These are phyloP conservation scores for Napeogenes inachia DNA, from an alignment of 2,888 invertebrate species.

Conservation along the genomic window DNA sequence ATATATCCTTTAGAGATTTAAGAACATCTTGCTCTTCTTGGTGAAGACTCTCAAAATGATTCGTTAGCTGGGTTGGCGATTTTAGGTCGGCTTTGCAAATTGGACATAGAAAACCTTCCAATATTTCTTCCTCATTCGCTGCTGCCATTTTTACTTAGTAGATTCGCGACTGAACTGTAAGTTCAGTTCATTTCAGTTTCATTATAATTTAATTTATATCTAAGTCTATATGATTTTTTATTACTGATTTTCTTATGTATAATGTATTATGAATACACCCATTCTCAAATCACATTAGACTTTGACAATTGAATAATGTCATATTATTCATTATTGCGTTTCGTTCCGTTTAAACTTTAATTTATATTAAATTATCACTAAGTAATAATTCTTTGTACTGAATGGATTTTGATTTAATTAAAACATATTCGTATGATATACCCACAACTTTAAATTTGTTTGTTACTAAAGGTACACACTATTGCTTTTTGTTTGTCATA, in stretches of 20 bases:
- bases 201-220: conserved; percentile 29
- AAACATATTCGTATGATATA: no score
- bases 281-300: not conserved
- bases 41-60: conserved; percentile 93
- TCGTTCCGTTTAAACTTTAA: no score
- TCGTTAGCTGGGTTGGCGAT: conserved; percentile 87
- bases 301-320: not conserved
- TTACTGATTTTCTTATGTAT: not conserved
- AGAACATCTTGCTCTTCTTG: conserved; percentile 91
- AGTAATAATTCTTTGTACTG: no score
- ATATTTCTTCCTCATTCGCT: conserved; percentile 78
- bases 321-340: not conserved
- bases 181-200: conserved; percentile 13
- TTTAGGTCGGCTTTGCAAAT: conserved; percentile 94
- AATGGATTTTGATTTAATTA: no score
- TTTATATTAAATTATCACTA: no score
- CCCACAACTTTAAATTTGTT: no score
- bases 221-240: not conserved
- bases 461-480: no score
- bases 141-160: conserved; percentile 53
- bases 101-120: conserved; percentile 97
- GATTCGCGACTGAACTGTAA: conserved; percentile 26
- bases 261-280: conserved; percentile 12
- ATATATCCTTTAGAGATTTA: conserved; percentile 87
- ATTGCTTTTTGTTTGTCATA: no score